A percentile compares a stretch with the other conserved stretches of the same genome.
phyloP scores from a whole-genome alignment of 2,113 vertebrate genomes.

The Cranoglanis bouderius region DNA sequence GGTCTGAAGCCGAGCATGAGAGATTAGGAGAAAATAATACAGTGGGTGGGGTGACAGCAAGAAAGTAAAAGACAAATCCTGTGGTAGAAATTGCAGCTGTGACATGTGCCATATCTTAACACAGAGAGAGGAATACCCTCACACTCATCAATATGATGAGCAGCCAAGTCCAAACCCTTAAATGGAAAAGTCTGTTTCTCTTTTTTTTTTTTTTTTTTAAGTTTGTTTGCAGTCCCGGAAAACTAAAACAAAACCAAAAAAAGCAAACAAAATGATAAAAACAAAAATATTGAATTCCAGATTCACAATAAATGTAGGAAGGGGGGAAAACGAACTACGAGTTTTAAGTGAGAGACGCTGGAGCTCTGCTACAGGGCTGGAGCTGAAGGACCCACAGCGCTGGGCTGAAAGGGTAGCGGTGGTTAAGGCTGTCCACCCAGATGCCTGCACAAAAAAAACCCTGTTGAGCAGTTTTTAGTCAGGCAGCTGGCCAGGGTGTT shows the following conservation, averaged over 20 bases:
- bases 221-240: slow-evolving; percentile 82
- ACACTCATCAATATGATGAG: slow-evolving; percentile 99
- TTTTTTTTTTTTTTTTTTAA: slow-evolving; percentile 31
- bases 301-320: slow-evolving; percentile 75
- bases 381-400: slow-evolving; percentile 79
- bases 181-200: slow-evolving; percentile 80
- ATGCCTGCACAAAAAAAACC: slow-evolving; percentile 68
- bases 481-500: slow-evolving; percentile 73
- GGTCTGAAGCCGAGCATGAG: slow-evolving; percentile 22
- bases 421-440: slow-evolving; percentile 79
- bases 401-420: slow-evolving; percentile 75
- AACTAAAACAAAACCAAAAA: slow-evolving; percentile 70
- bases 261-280: slow-evolving; percentile 72
- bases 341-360: slow-evolving; percentile 69
- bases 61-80: slow-evolving; percentile 81
- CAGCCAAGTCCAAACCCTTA: slow-evolving; percentile 89
- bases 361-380: slow-evolving; percentile 77
- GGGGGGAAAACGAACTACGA: slow-evolving; percentile 75
- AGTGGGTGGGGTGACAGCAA: not conserved
- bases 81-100: slow-evolving; percentile 85
- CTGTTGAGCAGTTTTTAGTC: slow-evolving; percentile 77
- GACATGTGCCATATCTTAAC: slow-evolving; percentile 88
- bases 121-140: slow-evolving; percentile 78
- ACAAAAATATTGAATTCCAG: slow-evolving; percentile 73
- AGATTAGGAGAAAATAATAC: slow-evolving; percentile 15